These are phyloP conservation scores for Leptinotarsa texana DNA, from an alignment of 1,140 invertebrate species.

Conservation along the genomic window DNA sequence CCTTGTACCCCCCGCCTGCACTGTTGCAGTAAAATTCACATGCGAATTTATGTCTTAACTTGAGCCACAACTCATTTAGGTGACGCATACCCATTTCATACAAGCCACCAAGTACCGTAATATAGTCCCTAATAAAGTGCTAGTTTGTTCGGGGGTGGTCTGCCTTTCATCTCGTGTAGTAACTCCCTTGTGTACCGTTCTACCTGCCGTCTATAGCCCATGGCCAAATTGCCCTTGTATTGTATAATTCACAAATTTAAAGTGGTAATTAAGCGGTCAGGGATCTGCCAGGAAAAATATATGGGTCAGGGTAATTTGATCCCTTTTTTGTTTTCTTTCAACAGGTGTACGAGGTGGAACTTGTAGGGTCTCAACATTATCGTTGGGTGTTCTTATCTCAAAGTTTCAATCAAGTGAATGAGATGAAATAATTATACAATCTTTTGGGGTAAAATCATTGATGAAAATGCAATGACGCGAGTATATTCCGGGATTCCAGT, in stretches of 20 bases:
- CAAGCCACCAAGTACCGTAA: conserved; percentile 9
- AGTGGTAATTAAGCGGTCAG: conserved; percentile 7
- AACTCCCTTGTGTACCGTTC: not conserved
- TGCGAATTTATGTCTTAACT: not conserved
- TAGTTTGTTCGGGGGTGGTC: conserved; percentile 1
- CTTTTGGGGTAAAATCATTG: too few species aligned
- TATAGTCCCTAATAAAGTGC: conserved; percentile 16
- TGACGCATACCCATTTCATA: conserved; percentile 6
- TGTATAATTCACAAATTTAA: not conserved
- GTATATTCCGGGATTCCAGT: too few species aligned
- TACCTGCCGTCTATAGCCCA: not conserved
- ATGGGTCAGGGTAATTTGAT: not conserved
- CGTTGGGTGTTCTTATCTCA: too few species aligned
- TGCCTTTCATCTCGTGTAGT: not conserved
- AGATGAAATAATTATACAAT: too few species aligned
- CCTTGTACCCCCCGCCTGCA: not conserved
- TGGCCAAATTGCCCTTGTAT: conserved; percentile 5
- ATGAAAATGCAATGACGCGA: too few species aligned
- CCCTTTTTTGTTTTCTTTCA: not conserved
- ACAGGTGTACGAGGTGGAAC: not conserved
- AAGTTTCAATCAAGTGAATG: too few species aligned
- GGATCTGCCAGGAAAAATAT: not conserved
- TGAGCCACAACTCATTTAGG: not conserved
- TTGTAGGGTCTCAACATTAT: not conserved
- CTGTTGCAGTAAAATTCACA: not conserved